Conservation (phyloP, 2,888 invertebrate genomes). For the Autographa gamma region DNA sequence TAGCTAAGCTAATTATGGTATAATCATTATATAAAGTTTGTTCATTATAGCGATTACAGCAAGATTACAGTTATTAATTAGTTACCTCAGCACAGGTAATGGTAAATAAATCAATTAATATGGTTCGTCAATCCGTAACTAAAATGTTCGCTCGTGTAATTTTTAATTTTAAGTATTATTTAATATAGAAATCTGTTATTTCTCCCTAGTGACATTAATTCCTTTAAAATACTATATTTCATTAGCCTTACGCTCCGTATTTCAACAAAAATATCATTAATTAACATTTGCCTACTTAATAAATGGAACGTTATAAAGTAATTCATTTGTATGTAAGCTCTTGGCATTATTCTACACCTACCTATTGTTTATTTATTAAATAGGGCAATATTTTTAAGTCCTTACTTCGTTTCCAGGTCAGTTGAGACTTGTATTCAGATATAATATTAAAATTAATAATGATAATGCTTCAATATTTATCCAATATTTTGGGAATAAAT, state of each 20-base stretch:
- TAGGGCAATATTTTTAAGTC: neutral
- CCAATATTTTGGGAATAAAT: too few relatives aligned
- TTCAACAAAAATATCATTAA: too few relatives aligned
- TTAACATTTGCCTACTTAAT: neutral
- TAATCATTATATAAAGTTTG: too few relatives aligned
- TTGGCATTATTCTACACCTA: neutral
- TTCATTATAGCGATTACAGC: constrained; percentile 1
- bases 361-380: neutral
- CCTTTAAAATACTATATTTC: too few relatives aligned
- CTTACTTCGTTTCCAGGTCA: neutral
- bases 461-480: too few relatives aligned
- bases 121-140: constrained; percentile 27
- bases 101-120: constrained; percentile 42
- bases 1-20: too few relatives aligned
- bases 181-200: too few relatives aligned
- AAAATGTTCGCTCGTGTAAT: constrained; percentile 23
- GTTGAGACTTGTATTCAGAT: neutral
- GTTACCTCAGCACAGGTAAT: neutral
- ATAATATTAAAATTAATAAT: neutral
- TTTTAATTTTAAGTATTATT: neutral
- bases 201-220: too few relatives aligned
- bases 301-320: neutral
- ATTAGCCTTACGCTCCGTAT: too few relatives aligned
- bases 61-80: constrained; percentile 17
- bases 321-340: neutral